Base-by-base conservation (phyloP, 2,797 vertebrate species). In the Potorous gilbertii region DNA sequence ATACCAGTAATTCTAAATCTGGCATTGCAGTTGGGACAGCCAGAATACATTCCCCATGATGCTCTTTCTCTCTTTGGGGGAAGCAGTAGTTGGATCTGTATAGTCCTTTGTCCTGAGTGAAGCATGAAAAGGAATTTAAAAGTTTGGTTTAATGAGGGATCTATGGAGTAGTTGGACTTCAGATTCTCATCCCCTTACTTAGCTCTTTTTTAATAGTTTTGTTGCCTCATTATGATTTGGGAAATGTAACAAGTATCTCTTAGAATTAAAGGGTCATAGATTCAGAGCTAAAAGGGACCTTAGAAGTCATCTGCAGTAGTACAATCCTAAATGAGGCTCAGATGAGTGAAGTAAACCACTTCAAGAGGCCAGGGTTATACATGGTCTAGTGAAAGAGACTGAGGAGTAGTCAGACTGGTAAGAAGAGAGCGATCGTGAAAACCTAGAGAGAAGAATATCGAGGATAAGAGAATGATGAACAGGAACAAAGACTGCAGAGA, bases 81-180 rank as follows among this genome's bases (percentile, higher is more conserved):
- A 31, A 34, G 34, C 56, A 66, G 29, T 50, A 92, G 55, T 29
- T 40, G 18, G 55, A n/a, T 29, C 10, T 29, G 54, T 24, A 10
- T 34, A 54, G 50, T 29, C 91, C 57, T 93, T 40, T 40, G 54
- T 56, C 59, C 56, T 55, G 90, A 55, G 56, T 46, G 40, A 46
- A 27, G 18, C 66, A 87, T 46, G 46, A 27, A 27, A 87, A 8
- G 9, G 9, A 27, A 87, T 87, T 3, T 0, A 27, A 11, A 50
- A 24, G 18, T 90, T 92, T 95, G 94, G 59, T 93, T 55, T 27
- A 31, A 92, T 11, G n/a, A 93, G 92, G 59, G 56, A 29, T 62
- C 59, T 31, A 66, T n/a, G 40, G 87, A n/a, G 24, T 91, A 52
- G 40, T 16, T 18, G 31, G 29, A n/a, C 56, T 28, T 16, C 27